Conservation (phyloP, 2,888 invertebrate species). For the Zeuzera pyrina region DNA sequence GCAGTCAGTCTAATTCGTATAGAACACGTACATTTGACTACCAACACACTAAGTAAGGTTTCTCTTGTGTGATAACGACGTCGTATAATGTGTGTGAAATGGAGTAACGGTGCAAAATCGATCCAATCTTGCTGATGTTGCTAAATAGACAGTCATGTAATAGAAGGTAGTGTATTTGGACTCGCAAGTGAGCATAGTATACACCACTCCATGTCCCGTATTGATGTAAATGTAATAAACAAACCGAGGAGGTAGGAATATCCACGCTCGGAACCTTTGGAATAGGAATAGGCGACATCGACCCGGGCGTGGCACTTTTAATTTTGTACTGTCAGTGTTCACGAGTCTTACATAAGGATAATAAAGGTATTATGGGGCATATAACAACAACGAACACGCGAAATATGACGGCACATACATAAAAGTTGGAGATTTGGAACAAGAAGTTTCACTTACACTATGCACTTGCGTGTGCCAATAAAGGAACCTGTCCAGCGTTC, state of each 20-base stretch:
- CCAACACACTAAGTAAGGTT: conserved; percentile 23
- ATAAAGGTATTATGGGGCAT: conserved; percentile 32
- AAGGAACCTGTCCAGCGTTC: conserved; percentile 64
- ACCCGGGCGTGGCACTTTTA: conserved; percentile 73
- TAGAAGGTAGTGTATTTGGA: conserved; percentile 43
- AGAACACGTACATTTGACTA: conserved; percentile 23
- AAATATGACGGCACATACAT: conserved; percentile 62
- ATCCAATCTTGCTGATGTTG: conserved; percentile 61
- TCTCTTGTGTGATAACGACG: conserved; percentile 26
- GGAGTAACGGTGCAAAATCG: conserved; percentile 78
- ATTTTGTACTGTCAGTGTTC: conserved; percentile 50
- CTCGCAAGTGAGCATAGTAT: conserved; percentile 50
- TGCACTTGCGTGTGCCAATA: conserved; percentile 72
- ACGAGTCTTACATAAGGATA: conserved; percentile 54
- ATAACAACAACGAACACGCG: conserved; percentile 65
- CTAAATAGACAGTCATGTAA: conserved; percentile 23
- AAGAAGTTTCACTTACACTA: conserved; percentile 72
- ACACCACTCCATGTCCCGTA: conserved; percentile 44
- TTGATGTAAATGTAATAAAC: conserved; percentile 25
- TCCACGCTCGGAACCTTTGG: conserved; percentile 29
- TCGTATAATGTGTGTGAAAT: conserved; percentile 41
- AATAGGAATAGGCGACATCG: conserved; percentile 52
- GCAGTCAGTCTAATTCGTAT: conserved; percentile 21
- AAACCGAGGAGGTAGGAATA: conserved; percentile 30
- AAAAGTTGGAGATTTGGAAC: conserved; percentile 73